A percentile compares a stretch with the other conserved stretches of the same genome.
Conservation (phyloP, 2,888 invertebrate species). For the Amphiduros pacificus region DNA sequence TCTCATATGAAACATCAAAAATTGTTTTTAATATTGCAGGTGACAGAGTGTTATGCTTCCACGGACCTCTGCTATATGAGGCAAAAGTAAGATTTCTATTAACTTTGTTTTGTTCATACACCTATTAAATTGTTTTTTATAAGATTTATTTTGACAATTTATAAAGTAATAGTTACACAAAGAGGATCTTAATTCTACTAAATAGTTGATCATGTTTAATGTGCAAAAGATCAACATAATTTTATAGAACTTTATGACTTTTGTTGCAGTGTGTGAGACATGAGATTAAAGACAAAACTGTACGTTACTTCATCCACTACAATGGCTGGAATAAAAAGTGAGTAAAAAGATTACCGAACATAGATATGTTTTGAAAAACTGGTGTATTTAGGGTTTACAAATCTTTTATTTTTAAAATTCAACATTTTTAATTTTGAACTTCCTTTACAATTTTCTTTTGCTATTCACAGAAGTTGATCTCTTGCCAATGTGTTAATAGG, state of each 20-base stretch:
- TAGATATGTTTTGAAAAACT: not conserved
- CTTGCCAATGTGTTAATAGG: too few relatives aligned
- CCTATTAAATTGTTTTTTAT: too few relatives aligned
- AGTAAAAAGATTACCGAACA: slow-evolving; percentile 25
- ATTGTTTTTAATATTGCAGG: slow-evolving; percentile 45
- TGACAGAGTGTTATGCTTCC: slow-evolving; percentile 83
- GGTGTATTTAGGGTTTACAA: not conserved
- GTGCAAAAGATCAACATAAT: not conserved
- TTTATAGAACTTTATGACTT: not conserved
- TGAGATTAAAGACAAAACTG: slow-evolving; percentile 77
- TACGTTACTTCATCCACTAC: slow-evolving; percentile 92
- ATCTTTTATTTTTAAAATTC: not conserved
- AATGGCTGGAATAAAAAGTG: slow-evolving; percentile 99
- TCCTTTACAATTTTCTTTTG: too few relatives aligned
- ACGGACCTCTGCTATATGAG: slow-evolving; percentile 94
- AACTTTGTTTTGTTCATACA: not conserved
- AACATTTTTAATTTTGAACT: not conserved
- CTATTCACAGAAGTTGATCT: too few relatives aligned
- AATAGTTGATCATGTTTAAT: not conserved
- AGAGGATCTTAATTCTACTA: not conserved
- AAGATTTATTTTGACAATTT: not conserved
- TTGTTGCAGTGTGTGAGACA: slow-evolving; percentile 74
- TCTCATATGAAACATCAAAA: too few relatives aligned
- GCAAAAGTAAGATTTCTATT: slow-evolving; percentile 69
- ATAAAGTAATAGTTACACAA: too few relatives aligned